phyloP scores from a whole-genome alignment of 23 tunicate genomes.

The Halocynthia roretzi region DNA sequence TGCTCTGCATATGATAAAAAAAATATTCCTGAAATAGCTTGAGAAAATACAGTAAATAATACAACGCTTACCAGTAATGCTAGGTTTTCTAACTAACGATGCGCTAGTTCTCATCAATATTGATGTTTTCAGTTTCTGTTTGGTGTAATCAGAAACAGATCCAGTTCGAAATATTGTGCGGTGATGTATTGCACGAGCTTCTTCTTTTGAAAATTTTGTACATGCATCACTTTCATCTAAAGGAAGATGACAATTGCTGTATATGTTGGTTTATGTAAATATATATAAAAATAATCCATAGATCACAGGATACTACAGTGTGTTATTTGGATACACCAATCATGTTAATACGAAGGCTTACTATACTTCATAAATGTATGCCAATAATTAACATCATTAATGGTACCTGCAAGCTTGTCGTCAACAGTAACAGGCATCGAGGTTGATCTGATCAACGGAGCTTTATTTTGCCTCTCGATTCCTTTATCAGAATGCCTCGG shows the following conservation, averaged over 20 bases:
- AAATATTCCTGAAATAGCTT: too few relatives aligned
- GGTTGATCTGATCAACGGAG: constrained; percentile 53
- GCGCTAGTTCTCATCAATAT: constrained; percentile 66
- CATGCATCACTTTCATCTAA: not conserved
- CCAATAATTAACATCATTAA: too few relatives aligned
- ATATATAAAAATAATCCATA: too few relatives aligned
- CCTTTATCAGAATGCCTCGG: not conserved
- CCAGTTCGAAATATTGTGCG: constrained; percentile 49
- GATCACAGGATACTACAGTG: too few relatives aligned
- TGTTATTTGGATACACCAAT: too few relatives aligned
- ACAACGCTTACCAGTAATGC: constrained; percentile 46
- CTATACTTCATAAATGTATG: too few relatives aligned
- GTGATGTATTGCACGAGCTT: not conserved
- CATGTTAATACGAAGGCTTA: too few relatives aligned
- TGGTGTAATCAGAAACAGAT: constrained; percentile 71
- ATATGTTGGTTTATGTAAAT: too few relatives aligned
- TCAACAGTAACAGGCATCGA: constrained; percentile 63
- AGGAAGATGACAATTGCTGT: too few relatives aligned
- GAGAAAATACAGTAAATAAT: too few relatives aligned
- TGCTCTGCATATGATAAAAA: constrained; percentile 10
- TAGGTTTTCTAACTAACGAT: constrained; percentile 81
- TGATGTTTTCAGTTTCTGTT: constrained; percentile 41
- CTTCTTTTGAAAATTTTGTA: constrained; percentile 1
- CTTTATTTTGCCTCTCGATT: not conserved
- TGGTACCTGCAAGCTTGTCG: not conserved